Evolutionary conservation across 2,113 vertebrate species (phyloP).

Genomic region (Clupea harengus): DNA sequence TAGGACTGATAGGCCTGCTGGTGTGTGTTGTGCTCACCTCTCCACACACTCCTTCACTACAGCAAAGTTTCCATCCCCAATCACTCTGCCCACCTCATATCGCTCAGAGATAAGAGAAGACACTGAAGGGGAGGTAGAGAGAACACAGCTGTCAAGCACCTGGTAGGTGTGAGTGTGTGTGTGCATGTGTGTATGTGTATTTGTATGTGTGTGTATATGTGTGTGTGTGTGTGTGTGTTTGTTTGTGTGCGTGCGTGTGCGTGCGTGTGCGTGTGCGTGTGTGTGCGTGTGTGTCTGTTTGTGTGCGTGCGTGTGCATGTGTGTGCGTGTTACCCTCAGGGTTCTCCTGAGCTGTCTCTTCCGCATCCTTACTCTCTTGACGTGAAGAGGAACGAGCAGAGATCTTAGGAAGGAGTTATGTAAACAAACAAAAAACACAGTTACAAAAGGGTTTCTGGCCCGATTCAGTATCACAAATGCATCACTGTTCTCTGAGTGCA

Average conservation of each 20-base stretch:
- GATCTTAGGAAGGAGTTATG: slow-evolving; percentile 36
- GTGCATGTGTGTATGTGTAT: background rate
- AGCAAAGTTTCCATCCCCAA: slow-evolving; percentile 97
- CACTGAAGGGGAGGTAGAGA: background rate
- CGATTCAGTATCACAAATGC: slow-evolving; percentile 63
- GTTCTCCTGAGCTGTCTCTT: slow-evolving; percentile 70
- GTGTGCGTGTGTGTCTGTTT: background rate
- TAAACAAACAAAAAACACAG: background rate
- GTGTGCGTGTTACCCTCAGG: slow-evolving; percentile 75
- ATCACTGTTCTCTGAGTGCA: too few relatives aligned
- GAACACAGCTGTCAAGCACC: background rate
- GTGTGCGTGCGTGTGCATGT: background rate
- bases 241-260: background rate
- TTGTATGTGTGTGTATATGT: background rate
- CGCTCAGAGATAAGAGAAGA: background rate
- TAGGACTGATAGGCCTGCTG: background rate
- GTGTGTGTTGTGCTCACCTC: slow-evolving; percentile 69
- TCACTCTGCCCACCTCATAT: slow-evolving; percentile 93
- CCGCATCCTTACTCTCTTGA: slow-evolving; percentile 78
- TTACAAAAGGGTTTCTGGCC: too few relatives aligned
- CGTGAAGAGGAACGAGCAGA: slow-evolving; percentile 53
- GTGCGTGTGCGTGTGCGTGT: background rate
- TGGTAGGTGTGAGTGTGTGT: background rate
- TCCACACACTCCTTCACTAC: slow-evolving; percentile 95
- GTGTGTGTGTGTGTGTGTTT: slow-evolving; percentile 9